Evolutionary conservation across 2,797 vertebrate species (phyloP).

Genomic region (Hippocampus kuda): DNA sequence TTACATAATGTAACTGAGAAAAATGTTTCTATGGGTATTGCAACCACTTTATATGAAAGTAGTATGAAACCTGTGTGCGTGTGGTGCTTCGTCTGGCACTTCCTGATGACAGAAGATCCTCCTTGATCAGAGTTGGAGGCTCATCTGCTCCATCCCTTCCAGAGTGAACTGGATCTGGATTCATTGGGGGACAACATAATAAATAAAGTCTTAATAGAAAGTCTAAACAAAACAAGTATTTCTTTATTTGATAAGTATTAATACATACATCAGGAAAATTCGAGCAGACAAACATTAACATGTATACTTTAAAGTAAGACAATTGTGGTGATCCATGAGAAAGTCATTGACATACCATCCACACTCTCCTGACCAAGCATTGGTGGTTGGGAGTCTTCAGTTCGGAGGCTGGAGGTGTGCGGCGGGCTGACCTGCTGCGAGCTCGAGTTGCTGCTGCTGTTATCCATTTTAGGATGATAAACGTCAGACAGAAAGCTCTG

Average conservation of each 20-base stretch:
- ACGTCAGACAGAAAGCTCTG: slow-evolving; percentile 92
- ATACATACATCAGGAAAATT: no score
- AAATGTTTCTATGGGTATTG: background rate
- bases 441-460: slow-evolving; percentile 93
- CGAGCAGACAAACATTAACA: no score
- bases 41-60: background rate
- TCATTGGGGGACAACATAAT: slow-evolving; percentile 31
- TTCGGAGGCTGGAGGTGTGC: slow-evolving; percentile 78
- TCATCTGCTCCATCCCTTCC: slow-evolving; percentile 88
- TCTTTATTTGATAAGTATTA: background rate
- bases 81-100: slow-evolving; percentile 65
- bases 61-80: slow-evolving; percentile 42
- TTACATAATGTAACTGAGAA: background rate
- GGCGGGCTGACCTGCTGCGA: slow-evolving; percentile 84
- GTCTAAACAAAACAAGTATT: background rate
- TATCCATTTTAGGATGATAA: slow-evolving; percentile 91
- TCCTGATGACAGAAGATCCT: slow-evolving; percentile 78
- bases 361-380: slow-evolving; percentile 92
- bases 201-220: slow-evolving; percentile 2
- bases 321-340: background rate
- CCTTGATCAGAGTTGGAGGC: slow-evolving; percentile 95
- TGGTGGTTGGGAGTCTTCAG: slow-evolving; percentile 91
- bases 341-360: slow-evolving; percentile 70
- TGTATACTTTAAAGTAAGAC: no score
- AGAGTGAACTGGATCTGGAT: slow-evolving; percentile 62